Conservation (phyloP, 1,140 invertebrate genomes). For the Monochamus saltuarius region DNA sequence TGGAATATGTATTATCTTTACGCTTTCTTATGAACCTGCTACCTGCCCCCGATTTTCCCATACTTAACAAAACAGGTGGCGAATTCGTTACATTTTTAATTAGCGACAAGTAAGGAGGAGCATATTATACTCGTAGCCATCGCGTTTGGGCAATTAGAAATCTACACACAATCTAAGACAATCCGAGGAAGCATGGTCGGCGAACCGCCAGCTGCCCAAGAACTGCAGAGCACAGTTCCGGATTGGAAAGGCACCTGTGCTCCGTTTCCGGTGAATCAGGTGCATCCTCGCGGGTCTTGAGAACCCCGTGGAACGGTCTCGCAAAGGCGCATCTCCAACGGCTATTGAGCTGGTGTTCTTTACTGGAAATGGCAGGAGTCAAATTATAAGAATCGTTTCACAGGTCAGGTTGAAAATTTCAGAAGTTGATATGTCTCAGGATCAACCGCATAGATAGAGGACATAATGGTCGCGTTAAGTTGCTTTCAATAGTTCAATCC, state of each 20-base stretch:
- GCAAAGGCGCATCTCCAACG: no score
- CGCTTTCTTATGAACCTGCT: no score
- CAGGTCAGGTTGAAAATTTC: no score
- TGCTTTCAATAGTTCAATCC: no score
- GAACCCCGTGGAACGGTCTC: background rate
- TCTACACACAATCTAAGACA: conserved; percentile 31
- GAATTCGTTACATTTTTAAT: conserved; percentile 15
- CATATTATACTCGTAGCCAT: no score
- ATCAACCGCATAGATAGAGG: no score
- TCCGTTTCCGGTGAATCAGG: conserved; percentile 20
- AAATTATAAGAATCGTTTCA: no score
- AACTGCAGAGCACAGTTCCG: conserved; percentile 27
- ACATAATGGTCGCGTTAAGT: no score
- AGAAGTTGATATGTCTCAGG: no score
- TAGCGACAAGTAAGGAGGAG: background rate
- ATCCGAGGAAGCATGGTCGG: conserved; percentile 34
- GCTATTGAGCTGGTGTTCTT: no score
- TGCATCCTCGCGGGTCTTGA: conserved; percentile 12
- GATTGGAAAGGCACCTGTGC: conserved; percentile 22
- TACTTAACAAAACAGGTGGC: conserved; percentile 3
- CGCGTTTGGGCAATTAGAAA: conserved; percentile 25
- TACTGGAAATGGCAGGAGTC: no score
- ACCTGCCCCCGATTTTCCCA: background rate
- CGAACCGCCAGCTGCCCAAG: conserved; percentile 18
- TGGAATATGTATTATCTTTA: no score